Base-by-base conservation (phyloP, 1,140 invertebrate species). In the Macrobrachium rosenbergii region DNA sequence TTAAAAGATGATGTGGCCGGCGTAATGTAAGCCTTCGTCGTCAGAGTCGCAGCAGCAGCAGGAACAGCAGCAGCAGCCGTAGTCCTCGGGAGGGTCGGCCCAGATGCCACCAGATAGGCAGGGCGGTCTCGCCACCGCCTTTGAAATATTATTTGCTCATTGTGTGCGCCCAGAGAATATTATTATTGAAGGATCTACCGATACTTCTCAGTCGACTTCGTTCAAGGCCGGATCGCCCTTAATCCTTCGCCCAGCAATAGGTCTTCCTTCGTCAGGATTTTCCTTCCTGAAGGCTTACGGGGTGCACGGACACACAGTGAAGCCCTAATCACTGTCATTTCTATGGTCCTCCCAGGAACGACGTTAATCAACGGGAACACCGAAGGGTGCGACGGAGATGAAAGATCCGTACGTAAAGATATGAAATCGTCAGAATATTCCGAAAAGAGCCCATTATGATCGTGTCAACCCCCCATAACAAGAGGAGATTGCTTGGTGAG, bases 381-480 rank as follows among this genome's bases (percentile, higher is more conserved):
- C 52, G 52, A 12, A 52, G 52, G 52, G 52, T 52, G 52, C 7
- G 52, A 52, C 52, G 52, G 52, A 52, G 52, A 52, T 52, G 52
- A 52, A 52, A 52, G 52, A 52, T 52, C 52, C 52, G 52, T 59
- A 78, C 84, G n/a, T 81, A 21, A 12, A 63, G 85, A 63, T 62
- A 64, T 76, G 78, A 59, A 87, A 87, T 69, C 78, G 6, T 75
- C 85, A 79, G 81, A 87, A 80, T 67, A 87, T 80, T 87, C 76
- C 75, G 85, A 64, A 17, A 58, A 63, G 69, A 79, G 52, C 78
- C 85, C 85, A 87, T 87, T 87, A 87, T 87, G 85, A 87, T 87
- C 81, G 85, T 87, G 85, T 87, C 85, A 87, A 87, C 85, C 85
- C 85, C 85, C 85, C 85, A 87, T 87, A 87, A 87, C 85, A 87